Evolutionary conservation across 2,797 vertebrate species (phyloP).

Genomic region (Pseudopleuronectes americanus): DNA sequence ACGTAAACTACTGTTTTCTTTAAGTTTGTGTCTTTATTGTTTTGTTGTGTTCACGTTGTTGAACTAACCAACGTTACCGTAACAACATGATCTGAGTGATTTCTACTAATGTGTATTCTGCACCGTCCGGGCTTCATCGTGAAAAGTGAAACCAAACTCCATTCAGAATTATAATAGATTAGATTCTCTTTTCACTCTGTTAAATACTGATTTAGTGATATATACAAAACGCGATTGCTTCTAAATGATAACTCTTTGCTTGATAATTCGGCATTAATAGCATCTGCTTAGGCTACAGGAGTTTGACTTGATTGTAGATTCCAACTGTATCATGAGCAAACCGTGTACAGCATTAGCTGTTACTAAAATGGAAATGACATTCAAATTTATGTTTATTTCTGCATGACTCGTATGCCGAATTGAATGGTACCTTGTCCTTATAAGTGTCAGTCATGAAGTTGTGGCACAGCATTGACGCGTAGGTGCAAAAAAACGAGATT

Average conservation of each 20-base stretch:
- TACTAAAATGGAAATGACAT: background rate
- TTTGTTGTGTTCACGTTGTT: fast-evolving
- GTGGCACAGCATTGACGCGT: background rate
- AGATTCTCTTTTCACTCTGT: fast-evolving
- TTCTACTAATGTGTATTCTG: background rate
- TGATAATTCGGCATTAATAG: slow-evolving; percentile 23
- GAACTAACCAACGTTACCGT: fast-evolving
- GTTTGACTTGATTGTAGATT: background rate
- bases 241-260: fast-evolving
- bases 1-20: fast-evolving
- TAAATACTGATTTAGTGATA: fast-evolving
- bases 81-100: fast-evolving
- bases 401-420: background rate
- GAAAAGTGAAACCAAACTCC: background rate
- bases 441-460: fast-evolving
- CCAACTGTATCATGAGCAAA: background rate
- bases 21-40: background rate
- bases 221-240: fast-evolving
- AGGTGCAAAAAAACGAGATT: background rate
- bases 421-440: fast-evolving
- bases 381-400: fast-evolving
- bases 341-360: background rate
- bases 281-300: background rate
- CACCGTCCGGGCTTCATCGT: background rate
- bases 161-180: background rate